A percentile compares a stretch with the other conserved stretches of the same genome.
phyloP scores from a whole-genome alignment of 2,888 invertebrate species.

The Agrochola lychnidis region DNA sequence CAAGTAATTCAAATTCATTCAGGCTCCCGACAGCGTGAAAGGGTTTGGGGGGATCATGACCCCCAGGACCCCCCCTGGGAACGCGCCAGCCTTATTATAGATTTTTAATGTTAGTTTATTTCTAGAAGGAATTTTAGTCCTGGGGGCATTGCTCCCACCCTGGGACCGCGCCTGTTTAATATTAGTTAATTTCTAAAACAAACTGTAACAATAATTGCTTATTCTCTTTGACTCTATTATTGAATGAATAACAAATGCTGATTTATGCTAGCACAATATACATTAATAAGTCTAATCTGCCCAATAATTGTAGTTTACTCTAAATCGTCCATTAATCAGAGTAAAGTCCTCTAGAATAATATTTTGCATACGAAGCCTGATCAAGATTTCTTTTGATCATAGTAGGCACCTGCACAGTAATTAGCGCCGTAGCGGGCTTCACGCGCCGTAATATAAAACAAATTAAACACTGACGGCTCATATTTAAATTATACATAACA shows the following conservation, averaged over 20 bases:
- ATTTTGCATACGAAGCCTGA: neutral
- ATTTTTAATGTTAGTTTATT: too few species aligned
- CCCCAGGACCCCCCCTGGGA: too few species aligned
- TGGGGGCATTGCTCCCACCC: too few species aligned
- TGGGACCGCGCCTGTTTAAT: too few species aligned
- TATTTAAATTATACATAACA: neutral
- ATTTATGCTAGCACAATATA: neutral
- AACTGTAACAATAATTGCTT: too few species aligned
- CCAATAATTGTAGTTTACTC: neutral
- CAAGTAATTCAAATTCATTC: too few species aligned
- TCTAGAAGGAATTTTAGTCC: too few species aligned
- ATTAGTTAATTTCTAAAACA: too few species aligned
- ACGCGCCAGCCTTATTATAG: too few species aligned
- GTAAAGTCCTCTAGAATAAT: neutral
- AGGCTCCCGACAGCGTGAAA: too few species aligned
- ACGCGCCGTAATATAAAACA: slow-evolving; percentile 4
- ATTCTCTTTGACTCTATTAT: too few species aligned
- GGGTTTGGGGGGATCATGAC: too few species aligned
- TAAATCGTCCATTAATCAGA: neutral
- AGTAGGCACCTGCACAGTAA: neutral
- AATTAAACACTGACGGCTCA: slow-evolving; percentile 17
- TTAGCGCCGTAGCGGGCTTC: neutral
- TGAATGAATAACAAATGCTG: neutral
- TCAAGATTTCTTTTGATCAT: neutral
- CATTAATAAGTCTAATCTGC: neutral